Evolutionary conservation across 2,113 vertebrate species (phyloP).

Genomic region (Hemiscyllium ocellatum): DNA sequence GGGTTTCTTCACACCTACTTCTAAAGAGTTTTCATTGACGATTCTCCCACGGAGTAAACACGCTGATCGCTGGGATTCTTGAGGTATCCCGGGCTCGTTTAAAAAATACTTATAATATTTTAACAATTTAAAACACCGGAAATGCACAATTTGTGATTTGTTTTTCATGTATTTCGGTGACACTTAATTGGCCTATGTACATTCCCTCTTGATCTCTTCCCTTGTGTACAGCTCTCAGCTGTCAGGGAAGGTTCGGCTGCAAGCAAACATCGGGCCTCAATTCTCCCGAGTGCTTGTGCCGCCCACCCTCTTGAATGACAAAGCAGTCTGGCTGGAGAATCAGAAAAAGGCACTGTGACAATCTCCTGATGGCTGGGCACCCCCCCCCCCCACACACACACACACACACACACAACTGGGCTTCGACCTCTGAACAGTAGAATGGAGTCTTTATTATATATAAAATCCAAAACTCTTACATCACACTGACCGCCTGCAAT

Average conservation of each 20-base stretch:
- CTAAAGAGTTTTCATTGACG: background rate
- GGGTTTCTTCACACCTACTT: background rate
- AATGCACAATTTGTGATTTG: background rate
- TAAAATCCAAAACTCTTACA: background rate
- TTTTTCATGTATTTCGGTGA: background rate
- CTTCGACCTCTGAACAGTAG: background rate
- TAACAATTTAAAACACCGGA: background rate
- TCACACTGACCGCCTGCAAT: background rate
- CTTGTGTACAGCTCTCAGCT: background rate
- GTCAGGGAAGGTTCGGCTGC: background rate
- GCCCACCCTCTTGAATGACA: slow-evolving; percentile 18
- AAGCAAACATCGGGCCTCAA: background rate
- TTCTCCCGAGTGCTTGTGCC: slow-evolving; percentile 12
- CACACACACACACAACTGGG: background rate
- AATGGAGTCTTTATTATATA: background rate
- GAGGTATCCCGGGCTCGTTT: background rate
- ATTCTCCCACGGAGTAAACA: background rate
- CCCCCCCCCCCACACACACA: background rate
- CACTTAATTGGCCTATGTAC: background rate
- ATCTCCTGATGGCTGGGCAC: background rate
- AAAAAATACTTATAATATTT: background rate
- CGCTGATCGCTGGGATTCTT: background rate
- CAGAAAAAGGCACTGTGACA: too few relatives aligned
- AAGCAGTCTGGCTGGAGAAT: background rate
- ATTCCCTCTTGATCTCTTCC: background rate